These are phyloP conservation scores for Lates japonicus DNA, from an alignment of 2,797 vertebrate species.

Conservation along the genomic window DNA sequence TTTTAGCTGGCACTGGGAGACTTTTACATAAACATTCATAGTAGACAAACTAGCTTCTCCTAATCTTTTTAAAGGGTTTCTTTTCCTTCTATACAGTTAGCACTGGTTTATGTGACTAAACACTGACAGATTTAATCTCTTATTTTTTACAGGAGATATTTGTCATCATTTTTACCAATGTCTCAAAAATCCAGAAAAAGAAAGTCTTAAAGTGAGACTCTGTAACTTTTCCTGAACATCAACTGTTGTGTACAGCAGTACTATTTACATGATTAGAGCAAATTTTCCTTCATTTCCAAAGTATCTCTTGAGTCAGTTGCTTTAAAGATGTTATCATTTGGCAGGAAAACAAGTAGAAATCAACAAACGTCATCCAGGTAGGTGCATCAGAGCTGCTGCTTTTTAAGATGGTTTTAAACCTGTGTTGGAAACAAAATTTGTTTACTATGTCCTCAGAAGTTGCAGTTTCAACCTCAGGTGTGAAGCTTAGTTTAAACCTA, in stretches of 20 bases:
- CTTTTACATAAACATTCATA: not conserved
- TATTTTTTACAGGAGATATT: not conserved
- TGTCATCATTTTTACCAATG: not conserved
- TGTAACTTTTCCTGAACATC: slow-evolving; percentile 16
- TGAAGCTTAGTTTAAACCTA: not conserved
- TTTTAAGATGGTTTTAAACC: not conserved
- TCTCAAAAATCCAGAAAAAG: slow-evolving; percentile 1
- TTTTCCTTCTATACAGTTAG: not conserved
- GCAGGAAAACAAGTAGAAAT: not conserved
- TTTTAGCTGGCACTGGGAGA: slow-evolving; percentile 9
- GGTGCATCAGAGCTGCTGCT: not conserved
- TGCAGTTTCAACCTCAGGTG: not conserved
- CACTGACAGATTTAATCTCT: not conserved
- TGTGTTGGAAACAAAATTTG: not conserved
- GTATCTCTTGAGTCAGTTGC: not conserved
- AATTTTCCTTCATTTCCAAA: not conserved
- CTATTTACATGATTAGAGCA: slow-evolving; percentile 10
- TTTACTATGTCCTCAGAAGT: not conserved
- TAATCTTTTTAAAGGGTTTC: not conserved
- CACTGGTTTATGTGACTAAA: not conserved
- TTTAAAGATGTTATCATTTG: not conserved
- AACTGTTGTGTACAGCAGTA: slow-evolving; percentile 22
- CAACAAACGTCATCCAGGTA: not conserved
- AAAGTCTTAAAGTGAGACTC: slow-evolving; percentile 7
- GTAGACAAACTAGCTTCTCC: not conserved